A percentile compares a stretch with the other conserved stretches of the same genome.
phyloP scores from a whole-genome alignment of 2,797 vertebrate species.

The Anabas testudineus region DNA sequence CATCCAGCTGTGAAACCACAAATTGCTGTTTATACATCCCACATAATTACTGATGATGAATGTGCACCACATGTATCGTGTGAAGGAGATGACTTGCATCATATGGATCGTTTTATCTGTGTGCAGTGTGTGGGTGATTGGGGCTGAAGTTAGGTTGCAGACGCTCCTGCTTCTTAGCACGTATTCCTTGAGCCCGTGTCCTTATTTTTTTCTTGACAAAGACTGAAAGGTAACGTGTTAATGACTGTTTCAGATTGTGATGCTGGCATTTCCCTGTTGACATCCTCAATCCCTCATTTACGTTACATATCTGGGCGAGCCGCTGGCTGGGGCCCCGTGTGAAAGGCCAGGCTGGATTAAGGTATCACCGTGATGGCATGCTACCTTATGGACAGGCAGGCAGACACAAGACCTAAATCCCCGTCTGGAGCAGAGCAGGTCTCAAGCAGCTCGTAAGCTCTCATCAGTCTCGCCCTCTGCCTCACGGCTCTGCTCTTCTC shows the following conservation, averaged over 20 bases:
- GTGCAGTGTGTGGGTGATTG: background rate
- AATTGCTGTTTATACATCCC: constrained; percentile 6
- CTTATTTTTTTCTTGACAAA: constrained; percentile 11
- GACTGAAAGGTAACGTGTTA: constrained; percentile 48
- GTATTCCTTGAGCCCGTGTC: constrained; percentile 6
- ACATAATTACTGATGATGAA: constrained; percentile 34
- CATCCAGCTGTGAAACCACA: constrained; percentile 25
- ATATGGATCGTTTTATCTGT: constrained; percentile 10
- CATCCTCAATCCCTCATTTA: constrained; percentile 75
- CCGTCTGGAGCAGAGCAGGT: constrained; percentile 75
- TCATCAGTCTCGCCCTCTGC: constrained; percentile 80
- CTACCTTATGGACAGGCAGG: constrained; percentile 67
- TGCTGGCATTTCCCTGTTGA: constrained; percentile 73
- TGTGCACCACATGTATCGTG: constrained; percentile 14
- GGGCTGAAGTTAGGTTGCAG: background rate
- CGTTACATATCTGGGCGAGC: constrained; percentile 75
- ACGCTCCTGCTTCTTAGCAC: constrained; percentile 11
- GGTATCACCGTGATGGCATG: constrained; percentile 76
- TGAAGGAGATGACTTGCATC: constrained; percentile 11
- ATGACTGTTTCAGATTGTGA: constrained; percentile 70
- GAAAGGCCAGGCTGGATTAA: constrained; percentile 86
- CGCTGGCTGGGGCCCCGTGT: constrained; percentile 47
- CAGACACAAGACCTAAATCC: constrained; percentile 78
- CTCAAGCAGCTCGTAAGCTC: constrained; percentile 76
- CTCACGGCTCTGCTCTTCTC: constrained; percentile 40